These are phyloP conservation scores for Caloenas nicobarica DNA, from an alignment of 2,113 vertebrate species.

Conservation along the genomic window DNA sequence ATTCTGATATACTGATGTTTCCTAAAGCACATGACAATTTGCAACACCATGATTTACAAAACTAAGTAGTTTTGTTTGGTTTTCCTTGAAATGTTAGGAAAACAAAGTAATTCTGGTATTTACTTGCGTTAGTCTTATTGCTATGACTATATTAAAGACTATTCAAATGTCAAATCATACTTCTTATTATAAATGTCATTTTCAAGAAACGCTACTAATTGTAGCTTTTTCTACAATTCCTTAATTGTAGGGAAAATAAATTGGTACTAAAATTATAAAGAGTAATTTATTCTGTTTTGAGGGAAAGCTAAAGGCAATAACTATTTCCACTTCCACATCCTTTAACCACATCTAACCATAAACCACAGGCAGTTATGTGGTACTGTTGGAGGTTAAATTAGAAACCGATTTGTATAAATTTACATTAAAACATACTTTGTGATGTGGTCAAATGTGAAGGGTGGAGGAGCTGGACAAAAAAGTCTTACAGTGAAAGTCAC, in stretches of 20 bases:
- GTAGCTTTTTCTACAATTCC: neutral
- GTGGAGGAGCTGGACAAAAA: neutral
- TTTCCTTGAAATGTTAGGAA: neutral
- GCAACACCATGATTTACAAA: neutral
- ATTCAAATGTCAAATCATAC: neutral
- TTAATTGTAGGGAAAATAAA: neutral
- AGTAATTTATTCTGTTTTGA: neutral
- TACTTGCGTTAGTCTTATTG: neutral
- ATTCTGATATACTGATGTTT: neutral
- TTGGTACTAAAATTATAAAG: neutral
- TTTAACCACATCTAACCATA: constrained; percentile 50
- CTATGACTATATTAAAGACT: constrained; percentile 11
- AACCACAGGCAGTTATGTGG: constrained; percentile 66
- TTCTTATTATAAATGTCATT: neutral
- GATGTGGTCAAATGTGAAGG: neutral
- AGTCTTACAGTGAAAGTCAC: neutral
- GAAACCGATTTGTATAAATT: neutral
- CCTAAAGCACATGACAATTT: neutral
- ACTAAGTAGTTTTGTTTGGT: neutral
- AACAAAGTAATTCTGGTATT: neutral
- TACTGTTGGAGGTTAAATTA: constrained; percentile 29
- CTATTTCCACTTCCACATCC: constrained; percentile 65
- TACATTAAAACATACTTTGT: neutral
- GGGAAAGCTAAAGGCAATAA: constrained; percentile 30
- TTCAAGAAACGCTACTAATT: neutral